These are phyloP conservation scores for Phortica magna DNA, from an alignment of 2,888 invertebrate genomes.

Conservation along the genomic window DNA sequence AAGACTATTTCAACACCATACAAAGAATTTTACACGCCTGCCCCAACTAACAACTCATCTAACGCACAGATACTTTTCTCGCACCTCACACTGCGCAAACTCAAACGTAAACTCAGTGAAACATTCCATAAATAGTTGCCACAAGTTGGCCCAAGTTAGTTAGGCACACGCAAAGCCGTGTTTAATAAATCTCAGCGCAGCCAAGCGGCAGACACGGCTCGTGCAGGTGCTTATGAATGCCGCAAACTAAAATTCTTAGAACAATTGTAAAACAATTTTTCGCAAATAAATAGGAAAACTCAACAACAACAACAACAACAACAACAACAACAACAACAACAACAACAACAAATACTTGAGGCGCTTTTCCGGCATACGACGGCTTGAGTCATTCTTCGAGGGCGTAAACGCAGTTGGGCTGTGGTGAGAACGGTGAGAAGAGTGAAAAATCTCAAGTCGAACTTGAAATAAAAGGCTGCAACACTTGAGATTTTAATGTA, in stretches of 20 bases:
- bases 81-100: background rate
- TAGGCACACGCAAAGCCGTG: background rate
- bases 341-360: background rate
- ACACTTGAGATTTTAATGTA: slow-evolving; percentile 44
- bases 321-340: background rate
- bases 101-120: background rate
- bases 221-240: slow-evolving; percentile 5
- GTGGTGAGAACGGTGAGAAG: no score
- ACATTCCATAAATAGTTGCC: background rate
- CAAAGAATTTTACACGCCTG: background rate
- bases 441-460: no score
- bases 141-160: background rate
- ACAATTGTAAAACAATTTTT: slow-evolving; percentile 40
- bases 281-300: slow-evolving; percentile 55
- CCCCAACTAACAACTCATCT: background rate
- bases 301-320: slow-evolving; percentile 27
- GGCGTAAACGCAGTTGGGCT: no score
- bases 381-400: no score
- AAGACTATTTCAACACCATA: no score
- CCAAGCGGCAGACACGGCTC: slow-evolving; percentile 2
- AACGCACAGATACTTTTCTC: background rate
- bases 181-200: background rate
- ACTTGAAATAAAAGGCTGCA: slow-evolving; percentile 32
- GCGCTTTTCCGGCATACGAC: background rate
- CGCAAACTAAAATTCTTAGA: slow-evolving; percentile 13